A percentile compares a stretch with the other conserved stretches of the same genome.
Conservation (phyloP, 2,113 vertebrate genomes). For the Synchiropus splendidus region DNA sequence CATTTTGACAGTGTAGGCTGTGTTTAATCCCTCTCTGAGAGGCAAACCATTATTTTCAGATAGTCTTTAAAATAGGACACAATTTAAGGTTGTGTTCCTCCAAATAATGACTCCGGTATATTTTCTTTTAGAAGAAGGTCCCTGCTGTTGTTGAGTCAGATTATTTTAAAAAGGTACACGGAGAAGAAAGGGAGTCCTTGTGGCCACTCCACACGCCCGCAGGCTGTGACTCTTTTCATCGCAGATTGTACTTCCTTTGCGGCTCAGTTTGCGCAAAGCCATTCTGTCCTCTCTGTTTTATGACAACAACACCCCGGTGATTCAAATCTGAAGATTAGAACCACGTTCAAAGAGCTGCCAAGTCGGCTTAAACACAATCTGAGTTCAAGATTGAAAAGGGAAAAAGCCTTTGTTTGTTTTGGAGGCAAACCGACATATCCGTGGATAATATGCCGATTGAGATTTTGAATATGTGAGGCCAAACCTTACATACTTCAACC, state of each 20-base stretch:
- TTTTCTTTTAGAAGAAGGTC: neutral
- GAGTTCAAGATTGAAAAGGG: conserved; percentile 44
- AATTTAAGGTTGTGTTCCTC: neutral
- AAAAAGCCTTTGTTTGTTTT: conserved; percentile 21
- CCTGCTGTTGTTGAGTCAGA: conserved; percentile 10
- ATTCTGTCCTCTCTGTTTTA: conserved; percentile 15
- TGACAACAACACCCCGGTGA: conserved; percentile 44
- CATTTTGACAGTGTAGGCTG: conserved; percentile 26
- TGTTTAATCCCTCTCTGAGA: conserved; percentile 29
- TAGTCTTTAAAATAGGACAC: conserved; percentile 6
- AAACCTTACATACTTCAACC: no score
- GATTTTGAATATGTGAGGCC: no score
- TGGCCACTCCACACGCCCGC: conserved; percentile 39
- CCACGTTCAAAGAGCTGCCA: conserved; percentile 62
- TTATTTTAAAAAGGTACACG: conserved; percentile 28
- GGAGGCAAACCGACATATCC: no score
- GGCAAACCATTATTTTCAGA: conserved; percentile 17
- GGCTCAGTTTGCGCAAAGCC: conserved; percentile 7
- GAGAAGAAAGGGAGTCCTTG: conserved; percentile 28
- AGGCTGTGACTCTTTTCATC: conserved; percentile 49
- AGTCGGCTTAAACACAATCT: conserved; percentile 64
- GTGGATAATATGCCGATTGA: no score
- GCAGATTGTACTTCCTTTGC: conserved; percentile 48
- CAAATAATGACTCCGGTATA: no score
- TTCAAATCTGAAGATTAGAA: conserved; percentile 62